Evolutionary conservation across 2,113 vertebrate genomes (phyloP).

Genomic region (Sphyrna mokarran): DNA sequence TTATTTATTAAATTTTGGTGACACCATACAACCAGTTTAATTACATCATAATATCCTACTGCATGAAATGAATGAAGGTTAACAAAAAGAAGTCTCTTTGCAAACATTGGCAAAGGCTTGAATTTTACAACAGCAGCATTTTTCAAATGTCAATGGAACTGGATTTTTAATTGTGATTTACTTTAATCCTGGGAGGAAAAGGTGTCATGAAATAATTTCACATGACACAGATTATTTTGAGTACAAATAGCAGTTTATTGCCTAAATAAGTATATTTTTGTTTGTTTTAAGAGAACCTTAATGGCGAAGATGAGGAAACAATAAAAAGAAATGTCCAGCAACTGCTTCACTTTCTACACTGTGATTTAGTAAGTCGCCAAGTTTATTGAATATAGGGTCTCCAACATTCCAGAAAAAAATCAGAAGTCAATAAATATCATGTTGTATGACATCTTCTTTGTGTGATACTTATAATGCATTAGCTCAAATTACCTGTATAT

Average conservation of each 20-base stretch:
- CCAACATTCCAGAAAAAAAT: too few relatives aligned
- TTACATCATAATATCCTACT: neutral
- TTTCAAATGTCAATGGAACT: neutral
- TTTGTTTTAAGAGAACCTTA: neutral
- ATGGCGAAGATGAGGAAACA: neutral
- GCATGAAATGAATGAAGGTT: neutral
- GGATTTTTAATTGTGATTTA: neutral
- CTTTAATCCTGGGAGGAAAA: neutral
- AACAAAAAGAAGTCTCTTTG: too few relatives aligned
- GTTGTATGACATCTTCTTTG: too few relatives aligned
- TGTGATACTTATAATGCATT: neutral
- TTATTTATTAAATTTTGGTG: neutral
- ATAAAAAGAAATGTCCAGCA: neutral
- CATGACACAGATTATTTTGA: neutral
- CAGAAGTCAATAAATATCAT: too few relatives aligned
- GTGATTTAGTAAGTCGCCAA: neutral
- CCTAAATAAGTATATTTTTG: neutral
- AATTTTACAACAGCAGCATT: neutral
- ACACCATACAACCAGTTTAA: neutral
- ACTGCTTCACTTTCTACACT: neutral
- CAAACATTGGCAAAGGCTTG: neutral
- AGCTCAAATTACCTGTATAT: neutral
- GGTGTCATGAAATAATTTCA: neutral
- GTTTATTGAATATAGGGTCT: neutral
- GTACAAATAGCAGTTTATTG: neutral